Evolutionary conservation across 2,888 invertebrate genomes (phyloP).

Genomic region (Folsomia candida): DNA sequence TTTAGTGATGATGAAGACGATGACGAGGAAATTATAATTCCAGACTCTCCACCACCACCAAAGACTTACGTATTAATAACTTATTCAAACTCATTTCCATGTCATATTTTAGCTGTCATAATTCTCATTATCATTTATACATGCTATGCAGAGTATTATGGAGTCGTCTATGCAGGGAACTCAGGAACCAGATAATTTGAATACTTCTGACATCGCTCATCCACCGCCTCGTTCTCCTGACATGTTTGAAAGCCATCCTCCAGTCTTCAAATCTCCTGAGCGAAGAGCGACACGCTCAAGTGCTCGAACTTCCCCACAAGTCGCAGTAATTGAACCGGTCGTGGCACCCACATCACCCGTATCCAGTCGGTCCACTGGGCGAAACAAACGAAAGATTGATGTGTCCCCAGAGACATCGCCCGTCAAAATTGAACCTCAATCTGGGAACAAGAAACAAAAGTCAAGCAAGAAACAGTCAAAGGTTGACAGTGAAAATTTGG

Average conservation of each 20-base stretch:
- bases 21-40: neutral
- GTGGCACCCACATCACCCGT: neutral
- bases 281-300: neutral
- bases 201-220: neutral
- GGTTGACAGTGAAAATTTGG: neutral
- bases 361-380: neutral
- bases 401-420: neutral
- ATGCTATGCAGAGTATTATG: too few relatives aligned
- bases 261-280: neutral
- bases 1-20: conserved; percentile 21
- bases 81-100: too few relatives aligned
- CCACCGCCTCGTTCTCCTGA: too few relatives aligned
- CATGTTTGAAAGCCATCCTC: neutral
- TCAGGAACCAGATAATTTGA: neutral
- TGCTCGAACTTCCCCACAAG: neutral
- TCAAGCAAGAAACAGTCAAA: neutral
- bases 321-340: neutral
- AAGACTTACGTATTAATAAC: too few relatives aligned
- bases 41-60: too few relatives aligned
- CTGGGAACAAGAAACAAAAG: neutral
- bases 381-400: neutral
- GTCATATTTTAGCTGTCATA: too few relatives aligned
- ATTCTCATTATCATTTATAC: too few relatives aligned
- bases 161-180: too few relatives aligned
- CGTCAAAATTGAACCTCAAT: neutral